Conservation (phyloP, 2,113 vertebrate genomes). For the Channa maculata region DNA sequence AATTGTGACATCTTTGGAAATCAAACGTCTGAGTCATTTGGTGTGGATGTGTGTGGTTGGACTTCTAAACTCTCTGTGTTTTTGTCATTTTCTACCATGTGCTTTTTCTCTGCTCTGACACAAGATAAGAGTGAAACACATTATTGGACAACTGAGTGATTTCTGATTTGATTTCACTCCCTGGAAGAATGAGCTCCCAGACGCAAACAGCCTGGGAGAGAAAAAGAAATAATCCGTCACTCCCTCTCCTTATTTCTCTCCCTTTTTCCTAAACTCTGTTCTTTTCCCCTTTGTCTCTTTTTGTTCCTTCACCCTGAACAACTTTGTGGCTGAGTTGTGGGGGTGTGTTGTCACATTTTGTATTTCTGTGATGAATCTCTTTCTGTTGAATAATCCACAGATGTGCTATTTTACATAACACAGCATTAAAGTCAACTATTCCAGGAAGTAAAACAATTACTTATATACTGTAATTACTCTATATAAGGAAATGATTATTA, state of each 20-base stretch:
- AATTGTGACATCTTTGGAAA: not conserved
- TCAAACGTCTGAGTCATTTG: not conserved
- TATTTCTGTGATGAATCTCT: slow-evolving; percentile 45
- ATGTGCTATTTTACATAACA: slow-evolving; percentile 28
- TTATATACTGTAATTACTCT: no score
- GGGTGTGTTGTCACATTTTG: slow-evolving; percentile 23
- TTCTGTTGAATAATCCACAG: slow-evolving; percentile 17
- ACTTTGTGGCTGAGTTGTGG: slow-evolving; percentile 11
- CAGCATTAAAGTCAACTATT: slow-evolving; percentile 30
- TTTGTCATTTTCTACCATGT: slow-evolving; percentile 27
- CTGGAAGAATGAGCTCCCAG: slow-evolving; percentile 63
- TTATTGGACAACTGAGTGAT: slow-evolving; percentile 72
- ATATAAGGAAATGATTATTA: not conserved
- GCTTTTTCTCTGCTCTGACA: slow-evolving; percentile 37
- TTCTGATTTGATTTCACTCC: slow-evolving; percentile 77
- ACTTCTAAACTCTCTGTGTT: slow-evolving; percentile 12
- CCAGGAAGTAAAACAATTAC: slow-evolving; percentile 6
- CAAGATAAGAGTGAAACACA: slow-evolving; percentile 66
- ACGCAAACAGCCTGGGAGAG: slow-evolving; percentile 55
- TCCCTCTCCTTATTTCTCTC: slow-evolving; percentile 16
- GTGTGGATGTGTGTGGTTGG: no score
- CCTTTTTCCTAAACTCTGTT: slow-evolving; percentile 12
- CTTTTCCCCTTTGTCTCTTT: slow-evolving; percentile 22
- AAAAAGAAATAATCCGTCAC: slow-evolving; percentile 37
- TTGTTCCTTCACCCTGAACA: slow-evolving; percentile 41